A percentile compares a stretch with the other conserved stretches of the same genome.
Evolutionary conservation across 2,113 vertebrate species (phyloP).

Genomic region (Leiothrix lutea): DNA sequence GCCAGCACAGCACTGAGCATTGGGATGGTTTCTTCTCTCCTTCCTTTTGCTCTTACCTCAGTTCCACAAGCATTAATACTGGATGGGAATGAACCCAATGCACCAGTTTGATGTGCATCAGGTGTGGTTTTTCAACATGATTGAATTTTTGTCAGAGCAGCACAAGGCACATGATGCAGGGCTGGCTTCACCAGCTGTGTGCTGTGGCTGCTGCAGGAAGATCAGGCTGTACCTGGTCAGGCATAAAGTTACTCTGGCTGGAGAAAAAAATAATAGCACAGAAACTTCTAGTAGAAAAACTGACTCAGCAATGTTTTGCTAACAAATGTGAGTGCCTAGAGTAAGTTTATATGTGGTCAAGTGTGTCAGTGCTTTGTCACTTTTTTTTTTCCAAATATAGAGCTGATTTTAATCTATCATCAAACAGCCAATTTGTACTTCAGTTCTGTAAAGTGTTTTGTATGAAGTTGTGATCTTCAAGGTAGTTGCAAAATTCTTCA

Average conservation of each 20-base stretch:
- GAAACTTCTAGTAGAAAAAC: background rate
- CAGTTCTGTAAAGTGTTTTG: background rate
- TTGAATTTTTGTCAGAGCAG: background rate
- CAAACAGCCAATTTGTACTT: background rate
- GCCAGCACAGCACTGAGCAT: background rate
- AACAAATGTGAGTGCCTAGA: fast-evolving
- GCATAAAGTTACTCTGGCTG: background rate
- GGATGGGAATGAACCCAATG: background rate
- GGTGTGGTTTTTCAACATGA: background rate
- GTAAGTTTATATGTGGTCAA: background rate
- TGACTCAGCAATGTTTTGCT: background rate
- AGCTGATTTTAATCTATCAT: background rate
- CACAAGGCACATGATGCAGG: background rate
- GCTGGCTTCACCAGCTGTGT: background rate
- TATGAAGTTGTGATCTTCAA: background rate
- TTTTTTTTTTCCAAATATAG: background rate
- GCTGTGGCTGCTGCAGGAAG: background rate
- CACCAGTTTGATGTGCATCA: background rate
- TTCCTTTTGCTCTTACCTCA: background rate
- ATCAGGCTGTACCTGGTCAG: background rate
- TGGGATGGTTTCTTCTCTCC: background rate
- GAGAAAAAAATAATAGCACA: background rate
- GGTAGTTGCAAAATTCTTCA: background rate
- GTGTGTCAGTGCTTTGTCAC: background rate
- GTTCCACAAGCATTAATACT: background rate